A percentile compares a stretch with the other conserved stretches of the same genome.
Conservation (phyloP, 2,113 vertebrate genomes). For the Spermophilus dauricus region DNA sequence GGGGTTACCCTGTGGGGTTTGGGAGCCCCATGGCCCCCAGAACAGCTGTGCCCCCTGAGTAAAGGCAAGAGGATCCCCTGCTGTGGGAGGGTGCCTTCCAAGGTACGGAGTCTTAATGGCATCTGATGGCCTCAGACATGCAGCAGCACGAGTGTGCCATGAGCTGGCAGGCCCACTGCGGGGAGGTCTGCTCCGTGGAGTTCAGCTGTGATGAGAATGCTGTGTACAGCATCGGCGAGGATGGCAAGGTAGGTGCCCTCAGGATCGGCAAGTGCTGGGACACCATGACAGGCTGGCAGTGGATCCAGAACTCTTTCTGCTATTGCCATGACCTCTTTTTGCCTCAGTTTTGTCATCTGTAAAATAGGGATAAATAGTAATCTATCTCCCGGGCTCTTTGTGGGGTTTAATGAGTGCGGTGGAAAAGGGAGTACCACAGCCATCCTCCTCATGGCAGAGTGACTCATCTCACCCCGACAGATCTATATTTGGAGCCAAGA, state of each 20-base stretch:
- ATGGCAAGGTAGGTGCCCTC: slow-evolving; percentile 92
- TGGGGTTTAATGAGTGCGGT: background rate
- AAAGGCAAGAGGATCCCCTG: background rate
- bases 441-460: background rate
- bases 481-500: background rate
- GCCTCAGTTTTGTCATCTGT: background rate
- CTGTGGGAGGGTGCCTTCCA: rapidly evolving
- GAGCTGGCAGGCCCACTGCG: slow-evolving; percentile 97
- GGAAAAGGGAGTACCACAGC: background rate
- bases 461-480: background rate
- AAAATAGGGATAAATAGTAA: background rate
- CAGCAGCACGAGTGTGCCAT: slow-evolving; percentile 97
- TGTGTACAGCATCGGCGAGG: slow-evolving; percentile 97
- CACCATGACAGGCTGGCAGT: rapidly evolving
- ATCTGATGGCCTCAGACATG: slow-evolving; percentile 91
- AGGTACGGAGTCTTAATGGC: rapidly evolving
- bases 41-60: background rate
- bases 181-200: slow-evolving; percentile 98
- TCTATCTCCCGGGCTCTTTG: rapidly evolving
- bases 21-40: background rate
- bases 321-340: background rate
- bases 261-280: rapidly evolving
- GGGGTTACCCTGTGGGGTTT: background rate
- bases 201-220: slow-evolving; percentile 99
- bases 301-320: no score